Evolutionary conservation across 2,888 invertebrate species (phyloP), one percentile per base, ranked within the genome.

Genomic region (Synanthedon andrenaeformis): DNA sequence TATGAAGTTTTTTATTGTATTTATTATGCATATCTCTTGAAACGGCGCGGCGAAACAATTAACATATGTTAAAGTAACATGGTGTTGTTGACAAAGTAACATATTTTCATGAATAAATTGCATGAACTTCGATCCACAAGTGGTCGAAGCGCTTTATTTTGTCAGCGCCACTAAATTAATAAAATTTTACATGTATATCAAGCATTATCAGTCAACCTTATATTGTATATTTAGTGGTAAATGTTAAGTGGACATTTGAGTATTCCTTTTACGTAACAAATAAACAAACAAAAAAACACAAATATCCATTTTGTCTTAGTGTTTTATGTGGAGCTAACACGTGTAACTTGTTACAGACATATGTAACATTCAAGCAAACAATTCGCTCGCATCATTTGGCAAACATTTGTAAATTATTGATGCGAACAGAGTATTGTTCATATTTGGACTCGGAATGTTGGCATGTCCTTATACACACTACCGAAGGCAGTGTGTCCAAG

Each of bases 101-200:
- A 35, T 35, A 35, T 10, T 35, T 35, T 35, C 35, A 35, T 35
- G 35, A 72, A 72, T 72, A 63, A 66, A 65, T 70, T 63, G 62
- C 63, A 61, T 67, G 63, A 66, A 66, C 63, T 62, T 65, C 59
- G 62, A 78, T 81, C 86, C 84, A 87, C 86, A 86, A 86, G 86
- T 86, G 85, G 86, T 86, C 76, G 82, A 62, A 72, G 75, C 74
- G 73, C 71, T 70, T 74, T 74, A 69, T 64, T 64, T 69, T 70
- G 49, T 35, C 10, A 8, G 35, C 35, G 35, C 35, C 35, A 35
- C 8, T 35, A 10, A 35, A 23, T 23, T 23, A 35, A 10, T 35
- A 35, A 35, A 35, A 5, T 23, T 35, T 3, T 35, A 35, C 10
- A 3, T 35, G 3, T 10, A 35, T 28, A 28, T 23, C 4, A 4